Percentiles rank a stretch among this genome's conserved stretches.
Evolutionary conservation across 2,888 invertebrate species (phyloP).

Genomic region (Tachina grossa): DNA sequence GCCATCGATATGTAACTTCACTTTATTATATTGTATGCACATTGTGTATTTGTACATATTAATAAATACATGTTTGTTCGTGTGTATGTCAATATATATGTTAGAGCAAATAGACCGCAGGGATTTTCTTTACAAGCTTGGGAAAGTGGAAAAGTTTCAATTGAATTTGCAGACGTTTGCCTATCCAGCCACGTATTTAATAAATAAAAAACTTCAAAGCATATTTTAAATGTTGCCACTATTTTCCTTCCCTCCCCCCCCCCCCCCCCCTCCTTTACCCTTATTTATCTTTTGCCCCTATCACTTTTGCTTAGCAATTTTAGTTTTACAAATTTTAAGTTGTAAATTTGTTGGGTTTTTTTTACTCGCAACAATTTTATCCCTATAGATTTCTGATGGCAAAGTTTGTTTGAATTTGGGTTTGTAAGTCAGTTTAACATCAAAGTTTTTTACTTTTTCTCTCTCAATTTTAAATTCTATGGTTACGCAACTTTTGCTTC

Average conservation of each 20-base stretch:
- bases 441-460: constrained; percentile 74
- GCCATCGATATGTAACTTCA: constrained; percentile 29
- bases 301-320: constrained; percentile 51
- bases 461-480: constrained; percentile 50
- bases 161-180: constrained; percentile 77
- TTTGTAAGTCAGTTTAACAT: constrained; percentile 80
- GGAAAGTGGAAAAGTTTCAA: constrained; percentile 78
- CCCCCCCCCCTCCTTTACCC: not conserved
- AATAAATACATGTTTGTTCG: too few species aligned
- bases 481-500: constrained; percentile 68
- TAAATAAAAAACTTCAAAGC: constrained; percentile 1
- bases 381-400: constrained; percentile 41
- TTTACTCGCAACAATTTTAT: constrained; percentile 29
- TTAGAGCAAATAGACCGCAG: constrained; percentile 79
- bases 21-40: constrained; percentile 10
- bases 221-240: constrained; percentile 57
- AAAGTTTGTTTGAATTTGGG: constrained; percentile 75
- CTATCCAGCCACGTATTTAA: constrained; percentile 69
- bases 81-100: not conserved
- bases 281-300: not conserved
- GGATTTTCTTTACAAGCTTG: constrained; percentile 78
- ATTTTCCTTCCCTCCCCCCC: not conserved
- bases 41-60: not conserved
- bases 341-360: constrained; percentile 26
- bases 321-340: constrained; percentile 63